phyloP scores from a whole-genome alignment of 2,113 vertebrate species.

The Vulpes ferrilata region DNA sequence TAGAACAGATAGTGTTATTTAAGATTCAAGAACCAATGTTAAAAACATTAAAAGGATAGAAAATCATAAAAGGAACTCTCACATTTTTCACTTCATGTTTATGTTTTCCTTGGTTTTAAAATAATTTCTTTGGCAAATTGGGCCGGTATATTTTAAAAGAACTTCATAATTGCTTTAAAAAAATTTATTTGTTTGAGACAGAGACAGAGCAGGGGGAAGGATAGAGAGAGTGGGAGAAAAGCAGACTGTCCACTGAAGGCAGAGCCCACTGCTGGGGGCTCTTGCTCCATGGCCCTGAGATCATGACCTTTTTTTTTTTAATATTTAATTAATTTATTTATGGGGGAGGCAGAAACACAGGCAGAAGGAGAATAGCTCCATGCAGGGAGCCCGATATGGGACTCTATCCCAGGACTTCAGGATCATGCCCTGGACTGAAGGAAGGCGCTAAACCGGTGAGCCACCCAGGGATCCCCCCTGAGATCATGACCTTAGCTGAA shows the following conservation, averaged over 20 bases:
- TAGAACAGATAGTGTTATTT: constrained; percentile 67
- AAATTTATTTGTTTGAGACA: background rate
- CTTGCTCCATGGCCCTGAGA: background rate
- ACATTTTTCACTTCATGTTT: constrained; percentile 51
- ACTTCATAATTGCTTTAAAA: constrained; percentile 1
- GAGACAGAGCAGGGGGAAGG: background rate
- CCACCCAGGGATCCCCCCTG: background rate
- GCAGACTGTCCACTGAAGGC: background rate
- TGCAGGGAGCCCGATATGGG: no score
- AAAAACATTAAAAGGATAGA: constrained; percentile 67
- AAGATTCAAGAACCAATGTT: constrained; percentile 75
- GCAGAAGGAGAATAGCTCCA: no score
- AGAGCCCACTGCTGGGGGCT: background rate
- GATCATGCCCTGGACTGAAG: no score
- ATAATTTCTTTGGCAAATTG: background rate
- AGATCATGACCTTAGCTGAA: background rate
- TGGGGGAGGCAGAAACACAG: no score
- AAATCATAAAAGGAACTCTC: constrained; percentile 51
- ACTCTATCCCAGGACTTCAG: no score
- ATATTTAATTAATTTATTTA: no score
- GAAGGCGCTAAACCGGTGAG: no score
- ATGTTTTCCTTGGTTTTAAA: constrained; percentile 37
- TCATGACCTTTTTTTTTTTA: background rate
- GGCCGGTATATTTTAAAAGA: constrained; percentile 50
- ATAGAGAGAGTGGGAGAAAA: background rate